Evolutionary conservation across 1,140 invertebrate genomes (phyloP).

Genomic region (Macrotrachela quadricornifera): DNA sequence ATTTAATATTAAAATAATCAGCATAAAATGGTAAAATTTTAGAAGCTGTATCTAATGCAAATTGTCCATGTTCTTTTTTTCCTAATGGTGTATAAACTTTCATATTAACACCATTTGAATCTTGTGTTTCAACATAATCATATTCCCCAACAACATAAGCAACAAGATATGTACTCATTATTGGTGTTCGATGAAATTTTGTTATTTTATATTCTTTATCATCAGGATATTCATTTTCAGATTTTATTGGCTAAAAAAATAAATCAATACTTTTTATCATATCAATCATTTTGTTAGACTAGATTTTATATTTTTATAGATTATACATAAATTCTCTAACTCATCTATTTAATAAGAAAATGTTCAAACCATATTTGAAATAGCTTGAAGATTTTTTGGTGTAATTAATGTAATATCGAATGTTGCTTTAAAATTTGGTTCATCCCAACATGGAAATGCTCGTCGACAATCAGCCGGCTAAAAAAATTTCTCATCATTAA

Average conservation of each 20-base stretch:
- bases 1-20: slow-evolving; percentile 75
- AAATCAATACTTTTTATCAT: no score
- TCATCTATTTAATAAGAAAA: no score
- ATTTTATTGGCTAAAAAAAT: slow-evolving; percentile 39
- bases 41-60: slow-evolving; percentile 49
- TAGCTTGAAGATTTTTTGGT: no score
- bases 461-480: slow-evolving; percentile 71
- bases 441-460: slow-evolving; percentile 93
- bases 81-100: slow-evolving; percentile 74
- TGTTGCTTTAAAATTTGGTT: slow-evolving; percentile 76
- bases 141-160: slow-evolving; percentile 79
- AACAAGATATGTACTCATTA: slow-evolving; percentile 88
- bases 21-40: slow-evolving; percentile 73
- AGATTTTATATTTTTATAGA: no score
- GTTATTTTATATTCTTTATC: slow-evolving; percentile 38
- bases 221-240: slow-evolving; percentile 18
- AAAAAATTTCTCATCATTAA: neutral
- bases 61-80: slow-evolving; percentile 70
- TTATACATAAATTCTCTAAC: no score
- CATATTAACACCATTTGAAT: slow-evolving; percentile 50
- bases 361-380: no score
- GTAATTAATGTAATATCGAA: slow-evolving; percentile 70
- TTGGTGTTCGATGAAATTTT: slow-evolving; percentile 59
- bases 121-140: slow-evolving; percentile 54
- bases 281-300: no score